Base-by-base conservation (phyloP, 1,140 invertebrate species). In the Drosophila mayri region DNA sequence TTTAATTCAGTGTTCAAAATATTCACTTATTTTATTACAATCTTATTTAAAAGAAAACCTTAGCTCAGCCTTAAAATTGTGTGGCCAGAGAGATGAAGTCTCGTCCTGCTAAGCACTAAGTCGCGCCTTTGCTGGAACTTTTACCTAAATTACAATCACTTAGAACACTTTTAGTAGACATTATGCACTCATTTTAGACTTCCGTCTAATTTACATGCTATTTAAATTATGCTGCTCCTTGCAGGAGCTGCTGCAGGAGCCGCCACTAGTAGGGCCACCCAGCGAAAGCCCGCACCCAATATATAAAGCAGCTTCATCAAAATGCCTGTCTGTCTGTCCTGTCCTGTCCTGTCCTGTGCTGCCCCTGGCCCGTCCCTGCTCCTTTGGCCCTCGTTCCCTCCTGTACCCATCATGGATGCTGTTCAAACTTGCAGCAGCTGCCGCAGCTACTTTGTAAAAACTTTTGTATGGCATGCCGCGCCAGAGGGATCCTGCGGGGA, bases 131-230 rank as follows among this genome's bases (percentile, higher is more conserved):
- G 38, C 47, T 50, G 63, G 1, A 76, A 76, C 55, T 76, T 90
- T 78, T 81, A 78, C 85, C 85, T 85, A 90, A 90, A 90, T 90
- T 90, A 90, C 85, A 90, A 90, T 90, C 86, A 90, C 85, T 90
- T 90, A 90, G 75, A 81, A 75, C 85, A 85, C 81, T 90, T 90
- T 90, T 81, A 90, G 78, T 72, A 90, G 85, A 85, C 85, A 90
- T 90, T 90, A 85, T 90, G 85, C 85, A 90, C 81, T 90, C 86
- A 84, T 90, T 90, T 90, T 90, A 85, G 85, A 90, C 85, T 90
- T 90, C 81, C 86, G 85, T 90, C 85, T 90, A 90, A 90, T 90
- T 90, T 90, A 90, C 85, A 90, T 90, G 85, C 85, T 90, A 90
- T 90, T 90, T 90, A 90, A 90, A 90, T 90, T 84, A 90, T 90